Evolutionary conservation across 2,797 vertebrate species (phyloP), one percentile per base, ranked within the genome.

Genomic region (Darevskia mixta): DNA sequence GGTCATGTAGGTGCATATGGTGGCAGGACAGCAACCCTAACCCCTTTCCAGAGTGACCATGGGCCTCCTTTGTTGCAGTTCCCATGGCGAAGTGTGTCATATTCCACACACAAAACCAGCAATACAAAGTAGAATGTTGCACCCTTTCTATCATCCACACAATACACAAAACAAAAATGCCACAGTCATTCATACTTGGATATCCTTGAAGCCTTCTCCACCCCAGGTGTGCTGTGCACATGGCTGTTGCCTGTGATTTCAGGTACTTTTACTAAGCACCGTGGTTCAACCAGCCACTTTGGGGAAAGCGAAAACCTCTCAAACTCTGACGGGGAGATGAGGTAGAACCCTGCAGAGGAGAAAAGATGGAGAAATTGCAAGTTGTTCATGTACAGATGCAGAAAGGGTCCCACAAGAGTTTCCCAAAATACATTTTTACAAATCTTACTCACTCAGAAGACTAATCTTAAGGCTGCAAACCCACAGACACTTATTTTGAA

Each of bases 311-410:
- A 99, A 95, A 99, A 99, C 38, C 98, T 98, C 92, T 99, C 99
- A 94, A 99, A 99, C 95, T 99, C 99, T 0, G 99, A 99, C 0
- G 99, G 99, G 0, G 99, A 99, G 92, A 99, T 99, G 93, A 99
- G 96, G 94, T 99, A 99, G 96, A 99, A 99, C 27, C 99, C 99
- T 99, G 91, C 9, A 91, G 80, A 71, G 13, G 11, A 90, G 49
- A 55, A 55, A 43, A 90, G n/a, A 88, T 0, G n/a, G 7, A 83
- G 25, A 81, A 86, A 85, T 2, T 5, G 32, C 43, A 67, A 76
- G 32, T 55, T 86, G 11, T 67, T 17, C 5, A 69, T 10, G 6
- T 13, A 76, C 8, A 35, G 38, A 20, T 35, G 41, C n/a, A 72
- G 0, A 9, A 10, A 58, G 13, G 9, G 18, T 27, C 10, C 43